Base-by-base conservation (phyloP, 1,140 invertebrate genomes). In the Maniola jurtina region DNA sequence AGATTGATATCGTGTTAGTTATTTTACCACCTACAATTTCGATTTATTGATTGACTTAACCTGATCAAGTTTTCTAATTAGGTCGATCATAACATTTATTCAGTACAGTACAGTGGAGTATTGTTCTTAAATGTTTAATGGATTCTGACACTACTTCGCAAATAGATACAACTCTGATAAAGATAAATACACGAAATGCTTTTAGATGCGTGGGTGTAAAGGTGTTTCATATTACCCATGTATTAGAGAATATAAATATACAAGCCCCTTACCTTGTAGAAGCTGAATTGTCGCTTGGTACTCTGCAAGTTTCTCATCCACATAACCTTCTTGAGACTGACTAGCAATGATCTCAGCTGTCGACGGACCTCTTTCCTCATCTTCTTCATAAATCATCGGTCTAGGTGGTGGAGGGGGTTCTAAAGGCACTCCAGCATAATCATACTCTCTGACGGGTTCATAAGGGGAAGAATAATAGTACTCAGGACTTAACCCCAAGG, bases 271-370 rank as follows among this genome's bases (percentile, higher is more conserved):
- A 97, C 97, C 96, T 94, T 97, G 96, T 68, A 98, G 92, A 81
- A 96, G 94, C 73, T 95, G 95, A 87, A 98, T 98, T 9, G 97
- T 98, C 9, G 96, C 95, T 88, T 98, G 96, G 83, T 98, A 98
- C 90, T 98, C 96, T 7, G 96, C 96, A 77, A 98, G 93, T 85
- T 97, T 97, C 90, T 98, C 97, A 83, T 98, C 97, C 55, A 98
- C 94, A 81, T 98, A 98, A 54, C 88, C 88, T 91, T 98, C 97
- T 90, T 98, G 97, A 64, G 96, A 97, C 90, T 98, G 97, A 80
- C 95, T 95, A 36, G 96, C 96, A 67, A 98, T 97, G 67, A 98
- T 97, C 82, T 98, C 96, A 10, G 96, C 96, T 4, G 96, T 97
- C 57, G 96, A 96, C 6, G 94, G 95, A 34, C 96, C 95, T 68